A percentile compares a stretch with the other conserved stretches of the same genome.
Evolutionary conservation across 2,888 invertebrate species (phyloP).

Genomic region (Magallana nippona): DNA sequence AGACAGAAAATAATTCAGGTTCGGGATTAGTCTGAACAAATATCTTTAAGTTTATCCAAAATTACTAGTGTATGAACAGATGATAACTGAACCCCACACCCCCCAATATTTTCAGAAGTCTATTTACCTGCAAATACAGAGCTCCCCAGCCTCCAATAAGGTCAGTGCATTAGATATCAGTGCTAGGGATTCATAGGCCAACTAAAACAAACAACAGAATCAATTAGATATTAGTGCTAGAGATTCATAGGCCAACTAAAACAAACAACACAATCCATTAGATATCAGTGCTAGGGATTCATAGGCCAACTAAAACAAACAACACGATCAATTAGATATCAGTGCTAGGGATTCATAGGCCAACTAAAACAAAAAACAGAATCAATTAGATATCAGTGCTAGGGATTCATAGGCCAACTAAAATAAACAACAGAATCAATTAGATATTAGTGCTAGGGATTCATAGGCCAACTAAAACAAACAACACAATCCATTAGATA

Average conservation of each 20-base stretch:
- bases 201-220: conserved; percentile 72
- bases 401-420: too few species aligned
- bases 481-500: too few species aligned
- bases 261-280: conserved; percentile 80
- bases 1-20: too few species aligned
- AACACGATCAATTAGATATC: conserved; percentile 86
- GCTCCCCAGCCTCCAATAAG: conserved; percentile 94
- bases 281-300: conserved; percentile 95
- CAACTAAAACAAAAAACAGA: conserved; percentile 80
- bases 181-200: conserved; percentile 96
- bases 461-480: too few species aligned
- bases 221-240: conserved; percentile 92
- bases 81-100: neutral
- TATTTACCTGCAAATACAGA: conserved; percentile 92
- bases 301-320: conserved; percentile 86
- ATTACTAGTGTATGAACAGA: neutral
- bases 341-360: conserved; percentile 97
- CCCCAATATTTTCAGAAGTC: neutral
- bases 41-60: too few species aligned
- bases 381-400: too few species aligned
- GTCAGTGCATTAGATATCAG: conserved; percentile 92
- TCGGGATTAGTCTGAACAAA: too few species aligned
- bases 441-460: too few species aligned
- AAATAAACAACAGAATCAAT: too few species aligned
- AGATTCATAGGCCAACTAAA: conserved; percentile 92